phyloP scores from a whole-genome alignment of 1,140 invertebrate species.

The Drosophila nikananu region DNA sequence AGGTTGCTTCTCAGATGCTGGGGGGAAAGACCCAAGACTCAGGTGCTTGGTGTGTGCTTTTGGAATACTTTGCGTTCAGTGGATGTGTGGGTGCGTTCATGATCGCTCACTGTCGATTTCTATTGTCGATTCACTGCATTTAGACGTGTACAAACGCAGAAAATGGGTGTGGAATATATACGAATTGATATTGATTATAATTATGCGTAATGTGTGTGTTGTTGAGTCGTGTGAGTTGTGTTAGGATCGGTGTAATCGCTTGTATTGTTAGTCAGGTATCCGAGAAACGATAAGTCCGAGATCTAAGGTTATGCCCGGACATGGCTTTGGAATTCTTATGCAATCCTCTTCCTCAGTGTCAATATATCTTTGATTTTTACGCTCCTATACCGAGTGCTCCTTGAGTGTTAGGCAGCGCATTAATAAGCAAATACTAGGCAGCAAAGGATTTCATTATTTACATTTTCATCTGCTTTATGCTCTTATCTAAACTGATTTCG shows the following conservation, averaged over 20 bases:
- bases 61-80: conserved; percentile 6
- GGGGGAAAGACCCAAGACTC: conserved; percentile 12
- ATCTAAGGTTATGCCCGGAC: background rate
- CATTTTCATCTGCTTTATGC: conserved; percentile 28
- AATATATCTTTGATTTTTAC: conserved; percentile 20
- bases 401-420: conserved; percentile 60
- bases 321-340: background rate
- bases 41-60: conserved; percentile 30
- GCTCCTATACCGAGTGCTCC: conserved; percentile 3
- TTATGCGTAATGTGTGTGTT: conserved; percentile 26
- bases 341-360: conserved; percentile 1
- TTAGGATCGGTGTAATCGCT: conserved; percentile 41
- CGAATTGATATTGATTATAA: conserved; percentile 53
- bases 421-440: conserved; percentile 71
- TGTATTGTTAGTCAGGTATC: background rate
- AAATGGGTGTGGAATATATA: conserved; percentile 81
- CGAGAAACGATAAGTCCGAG: background rate
- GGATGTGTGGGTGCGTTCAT: conserved; percentile 16
- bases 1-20: conserved; percentile 45
- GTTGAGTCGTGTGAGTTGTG: conserved; percentile 55
- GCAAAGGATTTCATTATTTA: conserved; percentile 59
- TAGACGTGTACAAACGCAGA: conserved; percentile 65
- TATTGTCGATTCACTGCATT: conserved; percentile 41
- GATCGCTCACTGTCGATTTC: conserved; percentile 22
- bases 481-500: conserved; percentile 13